Percentiles rank a stretch among this genome's conserved stretches.
Conservation (phyloP, 2,113 vertebrate species). For the Tricholaema leucomelas region DNA sequence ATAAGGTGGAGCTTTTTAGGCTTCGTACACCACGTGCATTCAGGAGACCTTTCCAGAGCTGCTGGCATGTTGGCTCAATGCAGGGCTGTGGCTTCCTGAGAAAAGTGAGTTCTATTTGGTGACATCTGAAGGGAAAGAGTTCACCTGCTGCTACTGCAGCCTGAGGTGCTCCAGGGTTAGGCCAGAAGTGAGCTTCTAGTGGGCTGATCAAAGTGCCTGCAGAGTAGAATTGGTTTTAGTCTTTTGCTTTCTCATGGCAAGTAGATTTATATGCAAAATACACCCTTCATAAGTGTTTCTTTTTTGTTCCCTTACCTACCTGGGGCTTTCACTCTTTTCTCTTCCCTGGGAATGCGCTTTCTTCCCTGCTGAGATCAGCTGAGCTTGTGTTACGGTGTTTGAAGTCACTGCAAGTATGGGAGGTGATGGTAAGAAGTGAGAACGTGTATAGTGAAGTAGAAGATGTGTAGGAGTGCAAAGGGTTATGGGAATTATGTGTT, state of each 20-base stretch:
- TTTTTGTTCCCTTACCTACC: background rate
- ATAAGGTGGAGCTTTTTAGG: background rate
- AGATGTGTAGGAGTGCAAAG: background rate
- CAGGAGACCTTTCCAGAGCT: background rate
- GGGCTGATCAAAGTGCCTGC: background rate
- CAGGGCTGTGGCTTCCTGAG: background rate
- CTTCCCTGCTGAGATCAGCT: background rate
- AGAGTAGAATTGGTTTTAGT: background rate
- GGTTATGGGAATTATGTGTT: background rate
- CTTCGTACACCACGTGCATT: rapidly evolving
- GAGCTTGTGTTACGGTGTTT: background rate
- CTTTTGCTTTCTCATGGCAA: background rate
- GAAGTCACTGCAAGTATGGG: background rate
- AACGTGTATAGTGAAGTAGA: background rate
- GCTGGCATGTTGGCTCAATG: background rate
- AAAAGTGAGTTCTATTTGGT: background rate
- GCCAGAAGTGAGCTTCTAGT: background rate
- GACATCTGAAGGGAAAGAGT: no score
- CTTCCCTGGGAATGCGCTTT: background rate
- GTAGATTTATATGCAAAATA: background rate
- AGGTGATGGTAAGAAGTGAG: background rate
- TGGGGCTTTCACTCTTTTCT: background rate
- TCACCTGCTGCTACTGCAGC: background rate
- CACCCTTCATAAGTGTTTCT: background rate
- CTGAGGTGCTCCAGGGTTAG: background rate